Conservation (phyloP, 1,140 invertebrate species). For the Drosophila kikkawai region DNA sequence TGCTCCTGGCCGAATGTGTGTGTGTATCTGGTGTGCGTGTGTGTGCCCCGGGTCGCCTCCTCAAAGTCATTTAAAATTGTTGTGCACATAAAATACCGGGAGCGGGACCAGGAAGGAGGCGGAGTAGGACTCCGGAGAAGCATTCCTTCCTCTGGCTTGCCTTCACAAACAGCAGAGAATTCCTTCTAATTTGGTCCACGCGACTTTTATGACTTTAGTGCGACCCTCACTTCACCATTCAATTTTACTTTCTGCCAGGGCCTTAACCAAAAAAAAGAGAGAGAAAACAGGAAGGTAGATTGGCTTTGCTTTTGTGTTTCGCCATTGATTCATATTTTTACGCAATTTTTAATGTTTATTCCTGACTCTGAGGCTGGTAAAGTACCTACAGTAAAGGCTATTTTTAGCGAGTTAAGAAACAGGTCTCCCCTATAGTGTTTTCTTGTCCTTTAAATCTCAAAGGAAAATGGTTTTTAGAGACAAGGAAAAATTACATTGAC, state of each 20-base stretch:
- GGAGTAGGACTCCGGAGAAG: conserved; percentile 6
- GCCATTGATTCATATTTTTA: conserved; percentile 76
- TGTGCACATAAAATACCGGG: conserved; percentile 69
- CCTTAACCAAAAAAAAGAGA: conserved; percentile 29
- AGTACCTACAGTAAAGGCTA: conserved; percentile 27
- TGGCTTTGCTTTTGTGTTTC: conserved; percentile 42
- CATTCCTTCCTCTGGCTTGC: conserved; percentile 29
- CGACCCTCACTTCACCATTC: conserved; percentile 49
- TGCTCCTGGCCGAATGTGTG: conserved; percentile 28
- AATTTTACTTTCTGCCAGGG: conserved; percentile 66
- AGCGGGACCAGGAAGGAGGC: conserved; percentile 7
- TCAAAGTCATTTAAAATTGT: conserved; percentile 83
- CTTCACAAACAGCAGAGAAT: conserved; percentile 45
- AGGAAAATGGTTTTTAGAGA: not conserved
- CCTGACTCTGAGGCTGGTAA: not conserved
- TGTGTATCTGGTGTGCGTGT: conserved; percentile 30
- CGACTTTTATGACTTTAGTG: conserved; percentile 84
- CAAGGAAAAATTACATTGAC: not conserved
- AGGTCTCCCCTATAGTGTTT: not conserved
- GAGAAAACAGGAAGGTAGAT: not conserved
- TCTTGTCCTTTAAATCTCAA: not conserved
- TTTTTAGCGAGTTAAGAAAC: conserved; percentile 27
- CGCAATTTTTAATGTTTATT: conserved; percentile 55
- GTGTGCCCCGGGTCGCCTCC: conserved; percentile 65
- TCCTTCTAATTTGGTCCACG: conserved; percentile 81